phyloP scores from a whole-genome alignment of 2,888 invertebrate species.

The Sesamia inferens region DNA sequence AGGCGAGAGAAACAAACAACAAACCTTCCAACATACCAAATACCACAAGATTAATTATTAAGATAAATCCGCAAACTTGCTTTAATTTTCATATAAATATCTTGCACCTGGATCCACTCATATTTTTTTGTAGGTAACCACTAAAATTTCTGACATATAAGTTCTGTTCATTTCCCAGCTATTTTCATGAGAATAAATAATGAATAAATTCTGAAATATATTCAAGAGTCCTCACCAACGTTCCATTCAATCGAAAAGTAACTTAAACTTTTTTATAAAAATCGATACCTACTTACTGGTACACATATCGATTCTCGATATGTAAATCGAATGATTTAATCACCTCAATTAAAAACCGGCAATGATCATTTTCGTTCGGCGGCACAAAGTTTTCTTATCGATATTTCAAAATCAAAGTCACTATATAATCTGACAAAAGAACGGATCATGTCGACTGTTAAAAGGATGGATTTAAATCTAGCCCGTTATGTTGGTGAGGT shows the following conservation, averaged over 20 bases:
- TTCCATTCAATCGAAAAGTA: slow-evolving; percentile 31
- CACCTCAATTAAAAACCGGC: slow-evolving; percentile 62
- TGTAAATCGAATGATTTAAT: slow-evolving; percentile 62
- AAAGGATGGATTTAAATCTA: slow-evolving; percentile 35
- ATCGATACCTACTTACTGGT: slow-evolving; percentile 30
- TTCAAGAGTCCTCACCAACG: slow-evolving; percentile 4
- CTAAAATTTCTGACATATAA: slow-evolving; percentile 17
- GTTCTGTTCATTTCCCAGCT: slow-evolving; percentile 13
- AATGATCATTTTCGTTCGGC: slow-evolving; percentile 49
- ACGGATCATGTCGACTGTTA: slow-evolving; percentile 25
- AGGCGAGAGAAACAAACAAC: not conserved
- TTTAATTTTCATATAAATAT: slow-evolving; percentile 29
- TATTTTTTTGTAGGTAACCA: slow-evolving; percentile 1
- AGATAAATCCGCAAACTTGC: slow-evolving; percentile 23
- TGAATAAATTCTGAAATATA: slow-evolving; percentile 31
- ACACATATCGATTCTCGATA: slow-evolving; percentile 59
- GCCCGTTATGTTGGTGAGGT: slow-evolving; percentile 8
- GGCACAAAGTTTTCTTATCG: slow-evolving; percentile 54
- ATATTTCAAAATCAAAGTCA: slow-evolving; percentile 49
- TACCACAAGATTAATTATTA: slow-evolving; percentile 34
- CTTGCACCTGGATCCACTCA: not conserved
- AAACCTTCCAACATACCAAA: slow-evolving; percentile 4
- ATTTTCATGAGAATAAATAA: slow-evolving; percentile 30
- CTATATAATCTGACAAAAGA: slow-evolving; percentile 44
- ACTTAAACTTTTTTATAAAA: slow-evolving; percentile 24